Evolutionary conservation across 2,113 vertebrate genomes (phyloP).

Genomic region (Eidolon helvum): DNA sequence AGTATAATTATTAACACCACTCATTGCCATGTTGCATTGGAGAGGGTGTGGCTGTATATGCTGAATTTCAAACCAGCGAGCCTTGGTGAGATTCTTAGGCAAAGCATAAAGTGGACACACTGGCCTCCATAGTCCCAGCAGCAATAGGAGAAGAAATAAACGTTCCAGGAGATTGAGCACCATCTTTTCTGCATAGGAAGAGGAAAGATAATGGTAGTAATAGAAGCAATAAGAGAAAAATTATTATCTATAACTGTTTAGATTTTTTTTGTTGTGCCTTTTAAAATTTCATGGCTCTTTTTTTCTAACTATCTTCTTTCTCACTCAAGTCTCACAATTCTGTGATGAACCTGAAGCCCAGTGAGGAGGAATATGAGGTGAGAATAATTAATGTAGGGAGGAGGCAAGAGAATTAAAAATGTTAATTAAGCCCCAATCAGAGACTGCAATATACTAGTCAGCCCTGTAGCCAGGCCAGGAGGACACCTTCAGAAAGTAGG

Average conservation of each 20-base stretch:
- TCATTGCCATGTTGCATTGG: background rate
- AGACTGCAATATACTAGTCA: too few species aligned
- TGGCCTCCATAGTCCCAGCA: background rate
- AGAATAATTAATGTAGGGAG: background rate
- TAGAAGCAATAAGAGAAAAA: background rate
- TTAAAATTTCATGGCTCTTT: background rate
- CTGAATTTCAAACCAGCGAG: constrained; percentile 61
- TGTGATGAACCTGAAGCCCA: background rate
- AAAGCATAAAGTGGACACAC: background rate
- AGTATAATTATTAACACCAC: constrained; percentile 16
- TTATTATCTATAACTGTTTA: background rate
- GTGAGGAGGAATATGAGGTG: background rate
- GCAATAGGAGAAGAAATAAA: background rate
- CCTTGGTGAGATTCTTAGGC: constrained; percentile 14
- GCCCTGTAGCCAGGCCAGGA: too few species aligned
- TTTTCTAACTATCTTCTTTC: background rate
- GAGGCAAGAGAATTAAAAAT: too few species aligned
- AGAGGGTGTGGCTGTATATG: constrained; percentile 13
- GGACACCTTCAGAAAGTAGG: too few species aligned
- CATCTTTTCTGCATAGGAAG: constrained; percentile 46
- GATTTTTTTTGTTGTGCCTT: background rate
- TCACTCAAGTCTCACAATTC: background rate
- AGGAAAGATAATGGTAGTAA: background rate
- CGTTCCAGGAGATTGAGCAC: background rate
- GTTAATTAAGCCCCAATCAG: too few species aligned